A percentile compares a stretch with the other conserved stretches of the same genome.
Conservation (phyloP, 2,888 invertebrate species). For the Clunio marinus region DNA sequence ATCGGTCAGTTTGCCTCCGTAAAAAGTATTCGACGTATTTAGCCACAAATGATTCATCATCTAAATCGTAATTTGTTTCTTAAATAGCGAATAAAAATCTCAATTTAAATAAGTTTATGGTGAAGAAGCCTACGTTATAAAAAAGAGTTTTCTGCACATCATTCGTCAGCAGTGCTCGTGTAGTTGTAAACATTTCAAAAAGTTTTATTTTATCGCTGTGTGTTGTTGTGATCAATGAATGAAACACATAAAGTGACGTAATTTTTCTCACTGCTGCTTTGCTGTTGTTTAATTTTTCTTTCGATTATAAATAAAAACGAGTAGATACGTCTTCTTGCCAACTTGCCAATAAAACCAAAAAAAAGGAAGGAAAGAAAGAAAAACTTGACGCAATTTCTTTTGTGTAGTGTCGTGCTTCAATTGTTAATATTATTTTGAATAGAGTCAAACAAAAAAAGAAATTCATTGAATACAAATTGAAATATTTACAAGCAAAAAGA, state of each 20-base stretch:
- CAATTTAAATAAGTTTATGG: conserved; percentile 3
- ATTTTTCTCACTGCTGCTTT: conserved; percentile 12
- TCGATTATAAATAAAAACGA: background rate
- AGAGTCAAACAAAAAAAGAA: no score
- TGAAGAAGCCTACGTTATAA: background rate
- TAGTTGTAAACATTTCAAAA: background rate
- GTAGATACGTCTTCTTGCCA: no score
- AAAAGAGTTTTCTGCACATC: background rate
- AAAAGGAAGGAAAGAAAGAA: no score
- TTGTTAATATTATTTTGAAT: no score
- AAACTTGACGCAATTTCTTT: conserved; percentile 3
- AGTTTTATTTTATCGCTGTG: conserved; percentile 2
- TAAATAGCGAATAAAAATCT: background rate
- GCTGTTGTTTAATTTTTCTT: background rate
- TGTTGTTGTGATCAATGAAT: conserved; percentile 33
- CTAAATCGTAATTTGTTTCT: background rate
- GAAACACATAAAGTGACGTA: conserved; percentile 31
- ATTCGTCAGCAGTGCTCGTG: background rate
- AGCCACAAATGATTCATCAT: background rate
- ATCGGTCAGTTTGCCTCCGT: background rate
- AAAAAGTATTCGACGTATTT: no score
- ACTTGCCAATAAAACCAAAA: conserved; percentile 2
- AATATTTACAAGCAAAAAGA: background rate
- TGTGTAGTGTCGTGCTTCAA: background rate
- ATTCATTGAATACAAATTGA: no score